Percentiles rank a stretch among this genome's conserved stretches.
Evolutionary conservation across 1,140 invertebrate genomes (phyloP).

Genomic region (Cherax destructor): DNA sequence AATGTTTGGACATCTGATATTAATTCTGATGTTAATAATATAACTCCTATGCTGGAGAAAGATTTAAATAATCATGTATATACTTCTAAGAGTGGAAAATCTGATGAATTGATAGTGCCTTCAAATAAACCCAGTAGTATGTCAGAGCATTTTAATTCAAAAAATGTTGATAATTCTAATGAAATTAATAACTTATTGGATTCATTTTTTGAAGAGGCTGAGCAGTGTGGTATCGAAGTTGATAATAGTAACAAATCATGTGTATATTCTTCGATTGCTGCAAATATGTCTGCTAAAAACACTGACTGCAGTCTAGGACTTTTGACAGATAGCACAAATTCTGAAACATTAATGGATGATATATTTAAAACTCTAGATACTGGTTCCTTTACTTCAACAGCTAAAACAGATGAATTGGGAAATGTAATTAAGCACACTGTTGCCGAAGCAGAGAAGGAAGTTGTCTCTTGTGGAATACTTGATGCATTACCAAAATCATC

Average conservation of each 20-base stretch:
- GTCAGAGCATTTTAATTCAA: not conserved
- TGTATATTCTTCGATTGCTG: not conserved
- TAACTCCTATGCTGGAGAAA: not conserved
- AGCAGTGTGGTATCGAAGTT: not conserved
- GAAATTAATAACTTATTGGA: slow-evolving; percentile 22
- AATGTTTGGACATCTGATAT: not conserved
- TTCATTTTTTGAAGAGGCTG: not conserved
- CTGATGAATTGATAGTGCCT: not conserved
- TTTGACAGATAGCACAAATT: too few species aligned
- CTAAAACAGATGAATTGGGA: not conserved
- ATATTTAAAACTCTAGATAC: not conserved
- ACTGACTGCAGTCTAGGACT: not conserved
- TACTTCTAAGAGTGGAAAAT: not conserved
- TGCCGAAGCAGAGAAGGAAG: not conserved
- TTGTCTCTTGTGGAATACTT: not conserved
- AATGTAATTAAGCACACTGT: too few species aligned
- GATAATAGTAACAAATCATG: not conserved
- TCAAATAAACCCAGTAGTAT: not conserved
- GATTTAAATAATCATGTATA: not conserved
- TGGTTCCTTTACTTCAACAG: not conserved
- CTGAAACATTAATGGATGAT: not conserved
- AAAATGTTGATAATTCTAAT: not conserved
- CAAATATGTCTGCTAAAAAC: too few species aligned
- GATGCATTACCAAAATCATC: not conserved
- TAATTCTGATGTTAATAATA: not conserved